Evolutionary conservation across 2,113 vertebrate species (phyloP).

Genomic region (Malaclemys terrapin): DNA sequence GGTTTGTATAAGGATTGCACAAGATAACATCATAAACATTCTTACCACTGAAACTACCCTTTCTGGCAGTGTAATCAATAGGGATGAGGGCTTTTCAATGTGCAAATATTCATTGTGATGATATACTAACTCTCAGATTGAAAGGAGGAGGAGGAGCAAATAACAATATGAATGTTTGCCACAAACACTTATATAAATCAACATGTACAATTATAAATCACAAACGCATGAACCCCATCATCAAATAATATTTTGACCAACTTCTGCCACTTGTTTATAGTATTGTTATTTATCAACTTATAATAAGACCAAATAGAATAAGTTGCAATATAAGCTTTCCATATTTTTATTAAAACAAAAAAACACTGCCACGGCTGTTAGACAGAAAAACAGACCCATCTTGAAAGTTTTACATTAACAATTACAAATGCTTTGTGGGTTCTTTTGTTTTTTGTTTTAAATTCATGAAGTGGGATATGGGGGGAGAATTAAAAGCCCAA

Average conservation of each 20-base stretch:
- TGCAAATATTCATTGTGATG: constrained; percentile 12
- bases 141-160: constrained; percentile 29
- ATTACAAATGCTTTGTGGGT: neutral
- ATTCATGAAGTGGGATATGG: neutral
- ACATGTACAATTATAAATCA: constrained; percentile 24
- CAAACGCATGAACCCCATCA: neutral
- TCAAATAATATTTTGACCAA: neutral
- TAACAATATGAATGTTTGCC: neutral
- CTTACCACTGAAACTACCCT: neutral
- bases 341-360: neutral
- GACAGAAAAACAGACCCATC: neutral
- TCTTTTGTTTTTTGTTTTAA: neutral
- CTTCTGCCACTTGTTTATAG: neutral
- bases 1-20: neutral
- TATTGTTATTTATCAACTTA: neutral
- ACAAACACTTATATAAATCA: constrained; percentile 36
- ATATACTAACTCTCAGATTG: neutral
- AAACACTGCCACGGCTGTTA: neutral
- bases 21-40: neutral
- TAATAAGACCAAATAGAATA: neutral
- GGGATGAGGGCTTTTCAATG: neutral
- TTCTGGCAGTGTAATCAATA: constrained; percentile 9
- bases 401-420: neutral
- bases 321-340: neutral
- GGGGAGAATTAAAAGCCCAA: neutral